A percentile compares a stretch with the other conserved stretches of the same genome.
phyloP scores from a whole-genome alignment of 2,888 invertebrate species.

The Capitulum mitella region DNA sequence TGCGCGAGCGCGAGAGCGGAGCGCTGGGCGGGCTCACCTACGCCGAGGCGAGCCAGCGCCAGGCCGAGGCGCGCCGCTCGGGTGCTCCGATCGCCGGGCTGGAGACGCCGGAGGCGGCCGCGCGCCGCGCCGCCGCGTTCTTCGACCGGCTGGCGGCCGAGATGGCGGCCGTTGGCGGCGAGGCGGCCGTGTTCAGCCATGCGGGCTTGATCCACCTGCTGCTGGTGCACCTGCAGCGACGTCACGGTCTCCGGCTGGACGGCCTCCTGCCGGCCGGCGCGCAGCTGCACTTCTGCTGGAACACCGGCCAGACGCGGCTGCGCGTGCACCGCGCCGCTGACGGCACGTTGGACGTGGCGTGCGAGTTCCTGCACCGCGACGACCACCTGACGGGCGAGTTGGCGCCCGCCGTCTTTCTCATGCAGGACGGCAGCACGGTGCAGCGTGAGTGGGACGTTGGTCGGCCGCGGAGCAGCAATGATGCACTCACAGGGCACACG shows the following conservation, averaged over 20 bases:
- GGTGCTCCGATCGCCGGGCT: neutral
- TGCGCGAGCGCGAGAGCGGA: neutral
- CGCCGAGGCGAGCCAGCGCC: neutral
- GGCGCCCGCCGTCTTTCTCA: neutral
- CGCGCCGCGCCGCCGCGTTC: neutral
- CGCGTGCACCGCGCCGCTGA: neutral
- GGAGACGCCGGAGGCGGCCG: neutral
- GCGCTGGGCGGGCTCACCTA: neutral
- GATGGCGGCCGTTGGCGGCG: neutral
- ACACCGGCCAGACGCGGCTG: slow-evolving; percentile 14
- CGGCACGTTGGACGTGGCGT: neutral
- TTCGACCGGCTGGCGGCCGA: neutral
- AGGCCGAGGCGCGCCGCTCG: neutral
- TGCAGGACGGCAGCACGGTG: neutral
- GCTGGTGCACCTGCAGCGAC: neutral
- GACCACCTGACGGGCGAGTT: slow-evolving; percentile 5
- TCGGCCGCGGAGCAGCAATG: neutral
- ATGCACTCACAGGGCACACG: no score
- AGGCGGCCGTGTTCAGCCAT: neutral
- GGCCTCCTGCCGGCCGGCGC: neutral
- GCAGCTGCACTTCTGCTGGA: neutral
- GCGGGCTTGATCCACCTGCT: neutral
- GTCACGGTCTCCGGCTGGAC: neutral
- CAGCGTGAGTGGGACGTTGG: neutral
- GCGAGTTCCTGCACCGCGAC: neutral